Conservation (phyloP, 1,140 invertebrate genomes). For the Ostrea edulis region DNA sequence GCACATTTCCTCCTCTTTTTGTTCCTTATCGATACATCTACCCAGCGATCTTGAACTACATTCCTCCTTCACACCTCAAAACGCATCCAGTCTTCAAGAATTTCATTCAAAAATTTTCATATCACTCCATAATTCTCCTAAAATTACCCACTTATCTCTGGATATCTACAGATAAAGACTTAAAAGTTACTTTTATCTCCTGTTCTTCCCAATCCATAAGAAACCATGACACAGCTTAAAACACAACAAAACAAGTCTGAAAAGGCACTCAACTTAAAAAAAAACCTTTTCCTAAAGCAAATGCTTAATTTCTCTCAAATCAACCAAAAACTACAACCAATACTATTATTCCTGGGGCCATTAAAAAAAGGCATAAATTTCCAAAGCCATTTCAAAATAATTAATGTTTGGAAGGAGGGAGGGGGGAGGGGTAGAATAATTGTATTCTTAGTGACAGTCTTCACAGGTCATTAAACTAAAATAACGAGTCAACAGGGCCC, state of each 20-base stretch:
- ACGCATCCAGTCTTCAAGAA: neutral
- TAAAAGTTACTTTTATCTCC: conserved; percentile 28
- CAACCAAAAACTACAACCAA: neutral
- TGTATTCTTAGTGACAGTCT: neutral
- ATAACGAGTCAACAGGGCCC: neutral
- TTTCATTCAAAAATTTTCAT: neutral
- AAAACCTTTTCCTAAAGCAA: too few relatives aligned
- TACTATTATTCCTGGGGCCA: neutral
- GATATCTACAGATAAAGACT: conserved; percentile 6
- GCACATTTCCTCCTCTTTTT: neutral
- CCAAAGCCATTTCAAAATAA: neutral
- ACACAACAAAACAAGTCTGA: neutral
- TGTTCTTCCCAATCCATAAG: neutral
- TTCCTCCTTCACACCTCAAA: conserved; percentile 20
- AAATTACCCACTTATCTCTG: conserved; percentile 24
- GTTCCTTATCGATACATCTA: conserved; percentile 29
- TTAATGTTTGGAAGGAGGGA: neutral
- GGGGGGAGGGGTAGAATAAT: neutral
- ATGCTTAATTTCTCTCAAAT: neutral
- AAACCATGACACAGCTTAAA: conserved; percentile 13
- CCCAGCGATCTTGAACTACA: neutral
- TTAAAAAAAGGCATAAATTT: neutral
- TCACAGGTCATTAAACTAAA: conserved; percentile 5
- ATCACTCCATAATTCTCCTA: neutral
- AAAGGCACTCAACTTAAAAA: conserved; percentile 1